Evolutionary conservation across 2,113 vertebrate species (phyloP).

Genomic region (Craseonycteris thonglongyai): DNA sequence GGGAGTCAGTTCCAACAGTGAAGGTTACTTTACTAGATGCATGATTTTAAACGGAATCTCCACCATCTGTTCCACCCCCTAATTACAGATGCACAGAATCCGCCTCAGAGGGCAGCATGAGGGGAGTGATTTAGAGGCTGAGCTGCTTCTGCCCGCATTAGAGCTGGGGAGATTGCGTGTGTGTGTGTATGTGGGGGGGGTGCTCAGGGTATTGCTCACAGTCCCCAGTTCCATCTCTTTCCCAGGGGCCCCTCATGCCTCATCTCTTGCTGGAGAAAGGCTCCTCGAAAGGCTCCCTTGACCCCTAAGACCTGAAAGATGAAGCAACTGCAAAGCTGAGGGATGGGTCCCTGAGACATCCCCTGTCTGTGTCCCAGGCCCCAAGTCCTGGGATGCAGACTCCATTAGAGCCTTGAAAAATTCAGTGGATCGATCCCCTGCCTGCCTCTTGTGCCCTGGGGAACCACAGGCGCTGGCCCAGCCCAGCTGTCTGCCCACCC

Average conservation of each 20-base stretch:
- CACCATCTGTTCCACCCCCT: slow-evolving; percentile 86
- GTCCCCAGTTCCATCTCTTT: slow-evolving; percentile 3
- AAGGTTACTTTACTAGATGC: slow-evolving; percentile 87
- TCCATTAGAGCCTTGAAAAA: slow-evolving; percentile 66
- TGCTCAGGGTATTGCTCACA: slow-evolving; percentile 16
- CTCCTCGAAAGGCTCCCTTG: not conserved
- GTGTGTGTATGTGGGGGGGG: too few relatives aligned
- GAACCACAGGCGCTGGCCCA: slow-evolving; percentile 30
- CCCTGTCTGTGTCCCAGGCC: not conserved
- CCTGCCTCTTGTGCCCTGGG: slow-evolving; percentile 53
- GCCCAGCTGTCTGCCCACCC: slow-evolving; percentile 52
- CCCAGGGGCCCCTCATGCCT: not conserved
- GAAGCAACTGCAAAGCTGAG: not conserved
- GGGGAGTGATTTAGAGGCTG: slow-evolving; percentile 84
- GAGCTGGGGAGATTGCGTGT: slow-evolving; percentile 49
- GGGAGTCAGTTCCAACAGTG: slow-evolving; percentile 79
- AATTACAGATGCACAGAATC: slow-evolving; percentile 83
- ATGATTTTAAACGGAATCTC: slow-evolving; percentile 85
- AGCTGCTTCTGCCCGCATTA: slow-evolving; percentile 74
- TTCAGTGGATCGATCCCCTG: slow-evolving; percentile 58
- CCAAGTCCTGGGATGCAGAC: slow-evolving; percentile 32
- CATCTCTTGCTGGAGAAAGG: slow-evolving; percentile 21
- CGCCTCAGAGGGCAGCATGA: slow-evolving; percentile 80
- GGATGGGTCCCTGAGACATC: slow-evolving; percentile 17
- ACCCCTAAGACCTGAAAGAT: slow-evolving; percentile 14